Evolutionary conservation across 1,140 invertebrate genomes (phyloP), one percentile per base, ranked within the genome.

Genomic region (Lithobius niger): DNA sequence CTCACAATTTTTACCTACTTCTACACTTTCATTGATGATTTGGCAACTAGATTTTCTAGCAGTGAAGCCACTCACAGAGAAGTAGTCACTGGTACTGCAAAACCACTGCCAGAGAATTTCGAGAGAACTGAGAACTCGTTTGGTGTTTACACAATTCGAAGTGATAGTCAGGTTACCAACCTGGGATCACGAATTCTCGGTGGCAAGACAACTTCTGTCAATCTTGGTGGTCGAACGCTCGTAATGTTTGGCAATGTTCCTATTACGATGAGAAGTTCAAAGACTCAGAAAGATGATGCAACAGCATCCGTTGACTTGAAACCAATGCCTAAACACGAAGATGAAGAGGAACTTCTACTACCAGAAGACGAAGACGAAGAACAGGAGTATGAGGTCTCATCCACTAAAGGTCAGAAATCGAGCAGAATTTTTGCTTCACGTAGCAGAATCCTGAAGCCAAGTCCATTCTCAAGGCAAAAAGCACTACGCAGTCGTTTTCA

Each of bases 1-100:
- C n/a, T 54, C 3, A 54, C 52, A 4, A 44, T 54, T 24, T 54
- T 22, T 43, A 54, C 52, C 2, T 54, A 54, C 44, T 54, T 24
- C n/a, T 54, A 54, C 24, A 54, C 52, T 6, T 54, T 54, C 19
- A 43, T 43, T 31, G 27, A 54, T 43, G 52, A 31, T 4, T 4
- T 6, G 15, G n/a, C 16, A 3, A 54, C 52, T 6, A 10, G 25
- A 16, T 54, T 4, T 24, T 54, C 52, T 3, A 54, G 52, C 22
- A 42, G 40, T 13, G 52, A 54, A 54, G n/a, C n/a, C 22, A 54
- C 52, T 3, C 13, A 27, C 4, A 42, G 4, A 16, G 36, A 24
- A 22, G 6, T 43, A 16, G 31, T 43, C 10, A 42, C 36, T 3
- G 52, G 36, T 3, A 43, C n/a, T 3, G 42, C 26, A n/a, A 54